A percentile compares a stretch with the other conserved stretches of the same genome.
phyloP scores from a whole-genome alignment of 2,113 vertebrate genomes.

The Psettodes erumei region DNA sequence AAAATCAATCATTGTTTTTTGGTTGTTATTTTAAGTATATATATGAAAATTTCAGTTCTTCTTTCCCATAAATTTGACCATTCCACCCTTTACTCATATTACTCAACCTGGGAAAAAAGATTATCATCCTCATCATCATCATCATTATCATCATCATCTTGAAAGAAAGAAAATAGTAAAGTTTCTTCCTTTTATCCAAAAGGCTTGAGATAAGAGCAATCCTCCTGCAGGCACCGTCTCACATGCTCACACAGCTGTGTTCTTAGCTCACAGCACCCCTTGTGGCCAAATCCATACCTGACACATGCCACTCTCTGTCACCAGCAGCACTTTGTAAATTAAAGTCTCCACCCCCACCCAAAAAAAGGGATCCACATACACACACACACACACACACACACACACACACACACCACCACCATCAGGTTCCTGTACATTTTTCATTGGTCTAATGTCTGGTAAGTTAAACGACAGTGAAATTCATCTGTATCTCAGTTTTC shows the following conservation, averaged over 20 bases:
- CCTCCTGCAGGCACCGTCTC: conserved; percentile 6
- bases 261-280: conserved; percentile 56
- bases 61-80: background rate
- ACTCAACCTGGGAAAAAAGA: background rate
- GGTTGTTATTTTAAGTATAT: background rate
- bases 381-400: too few relatives aligned
- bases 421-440: background rate
- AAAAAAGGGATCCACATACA: background rate
- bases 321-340: conserved; percentile 1
- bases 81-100: too few relatives aligned
- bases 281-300: conserved; percentile 33
- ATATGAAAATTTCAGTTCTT: background rate
- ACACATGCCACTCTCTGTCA: background rate
- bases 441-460: background rate
- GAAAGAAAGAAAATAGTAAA: background rate
- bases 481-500: background rate
- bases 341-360: background rate
- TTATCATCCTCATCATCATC: background rate
- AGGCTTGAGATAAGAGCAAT: background rate
- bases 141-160: background rate
- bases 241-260: conserved; percentile 10
- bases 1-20: too few relatives aligned
- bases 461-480: conserved; percentile 16
- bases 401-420: background rate
- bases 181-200: background rate